Base-by-base conservation (phyloP, 2,797 vertebrate genomes). In the Xenentodon cancila region DNA sequence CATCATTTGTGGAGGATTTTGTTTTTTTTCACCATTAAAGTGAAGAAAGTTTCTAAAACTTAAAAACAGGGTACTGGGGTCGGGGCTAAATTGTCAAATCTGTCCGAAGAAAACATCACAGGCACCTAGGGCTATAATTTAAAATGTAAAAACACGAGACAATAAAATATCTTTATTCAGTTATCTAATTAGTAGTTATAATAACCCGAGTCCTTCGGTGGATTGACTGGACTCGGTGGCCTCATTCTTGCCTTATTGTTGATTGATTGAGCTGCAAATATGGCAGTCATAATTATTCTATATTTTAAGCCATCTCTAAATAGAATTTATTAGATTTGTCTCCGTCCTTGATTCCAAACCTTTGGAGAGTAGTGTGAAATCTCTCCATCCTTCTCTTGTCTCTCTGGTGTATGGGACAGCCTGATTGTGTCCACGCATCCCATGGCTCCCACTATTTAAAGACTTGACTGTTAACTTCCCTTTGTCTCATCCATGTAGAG, bases 321-420 rank as follows among this genome's bases (percentile, higher is more conserved):
- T 91, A 92, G 88, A 91, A 92, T 82, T 90, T 92, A 91, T 91
- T 92, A 91, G 89, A 91, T 91, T 82, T 90, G 82, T 89, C 88
- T 85, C 81, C 88, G 89, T 92, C 90, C 89, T 90, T 91, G 89
- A 87, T 89, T 88, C 73, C 81, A 85, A 85, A 72, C 81, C 88
- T 88, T 89, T 71, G 84, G 88, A 91, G 89, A 91, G 79, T 79
- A 70, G 77, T 67, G 46, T 51, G 71, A 85, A 87, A 81, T 85
- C 73, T 82, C 81, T 85, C 57, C 71, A 80, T 82, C 87, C 82
- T 56, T 66, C 59, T 68, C 62, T 66, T 60, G 82, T 86, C 86
- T 84, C 87, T 88, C 88, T 89, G 81, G 90, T 88, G 90, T 63
- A 88, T 49, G 89, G 90, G 89, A 88, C 88, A 90, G 87, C 85